Conservation (phyloP, 2,113 vertebrate genomes). For the Pelecanus crispus region DNA sequence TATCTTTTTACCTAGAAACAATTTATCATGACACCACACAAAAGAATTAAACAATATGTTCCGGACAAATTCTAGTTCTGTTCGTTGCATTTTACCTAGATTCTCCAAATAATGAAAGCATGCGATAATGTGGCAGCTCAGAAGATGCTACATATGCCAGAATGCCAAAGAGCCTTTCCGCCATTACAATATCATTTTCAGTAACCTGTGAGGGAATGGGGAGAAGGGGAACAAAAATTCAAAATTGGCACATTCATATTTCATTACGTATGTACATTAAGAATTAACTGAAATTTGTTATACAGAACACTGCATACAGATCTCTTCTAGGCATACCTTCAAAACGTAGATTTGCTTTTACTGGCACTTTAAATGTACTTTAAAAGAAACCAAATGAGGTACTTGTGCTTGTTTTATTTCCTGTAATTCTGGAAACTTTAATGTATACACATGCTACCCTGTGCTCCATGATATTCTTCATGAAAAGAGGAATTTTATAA, state of each 20-base stretch:
- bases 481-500: neutral
- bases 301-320: neutral
- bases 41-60: neutral
- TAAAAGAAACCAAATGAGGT: neutral
- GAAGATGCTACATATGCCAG: slow-evolving; percentile 89
- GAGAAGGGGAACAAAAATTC: neutral
- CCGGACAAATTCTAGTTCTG: neutral
- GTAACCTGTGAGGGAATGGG: slow-evolving; percentile 78
- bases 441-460: neutral
- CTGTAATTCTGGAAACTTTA: neutral
- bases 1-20: neutral
- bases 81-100: slow-evolving; percentile 77
- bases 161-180: slow-evolving; percentile 89
- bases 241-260: neutral
- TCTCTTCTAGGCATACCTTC: neutral
- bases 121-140: slow-evolving; percentile 84
- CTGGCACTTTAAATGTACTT: neutral
- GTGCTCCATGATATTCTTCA: neutral
- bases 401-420: neutral
- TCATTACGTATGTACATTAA: neutral
- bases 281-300: neutral
- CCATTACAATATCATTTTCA: slow-evolving; percentile 85
- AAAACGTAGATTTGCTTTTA: neutral
- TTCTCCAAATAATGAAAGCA: slow-evolving; percentile 87
- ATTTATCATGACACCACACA: neutral